These are phyloP conservation scores for Cenopis cana DNA, from an alignment of 2,888 invertebrate species.

Conservation along the genomic window DNA sequence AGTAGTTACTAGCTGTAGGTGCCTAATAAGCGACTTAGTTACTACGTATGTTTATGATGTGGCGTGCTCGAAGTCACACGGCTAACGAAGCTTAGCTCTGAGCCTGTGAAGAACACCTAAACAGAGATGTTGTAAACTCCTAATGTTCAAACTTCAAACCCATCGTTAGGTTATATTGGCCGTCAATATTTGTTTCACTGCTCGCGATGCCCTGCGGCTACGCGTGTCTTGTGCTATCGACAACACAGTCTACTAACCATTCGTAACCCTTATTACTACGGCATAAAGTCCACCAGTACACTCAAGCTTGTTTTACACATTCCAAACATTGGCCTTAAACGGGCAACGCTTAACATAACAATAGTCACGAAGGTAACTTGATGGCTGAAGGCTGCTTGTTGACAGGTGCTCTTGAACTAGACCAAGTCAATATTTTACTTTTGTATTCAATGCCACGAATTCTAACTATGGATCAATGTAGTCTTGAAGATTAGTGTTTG, in stretches of 20 bases:
- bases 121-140: neutral
- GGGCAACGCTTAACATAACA: neutral
- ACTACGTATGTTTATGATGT: too few species aligned
- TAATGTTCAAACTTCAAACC: neutral
- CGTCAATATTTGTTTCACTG: conserved; percentile 1
- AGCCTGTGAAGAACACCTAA: neutral
- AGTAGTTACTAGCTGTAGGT: too few species aligned
- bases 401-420: conserved; percentile 34
- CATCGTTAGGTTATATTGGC: neutral
- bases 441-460: neutral
- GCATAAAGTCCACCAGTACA: neutral
- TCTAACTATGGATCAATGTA: too few species aligned
- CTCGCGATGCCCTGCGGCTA: neutral
- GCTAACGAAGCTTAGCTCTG: neutral
- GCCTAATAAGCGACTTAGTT: too few species aligned
- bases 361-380: neutral
- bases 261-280: neutral
- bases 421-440: conserved; percentile 21
- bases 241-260: neutral
- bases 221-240: neutral
- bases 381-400: neutral
- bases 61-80: too few species aligned
- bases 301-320: neutral
- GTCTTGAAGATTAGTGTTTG: too few species aligned
- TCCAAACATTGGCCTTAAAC: conserved; percentile 23